phyloP scores from a whole-genome alignment of 2,113 vertebrate genomes.

The Gracilinanus agilis region DNA sequence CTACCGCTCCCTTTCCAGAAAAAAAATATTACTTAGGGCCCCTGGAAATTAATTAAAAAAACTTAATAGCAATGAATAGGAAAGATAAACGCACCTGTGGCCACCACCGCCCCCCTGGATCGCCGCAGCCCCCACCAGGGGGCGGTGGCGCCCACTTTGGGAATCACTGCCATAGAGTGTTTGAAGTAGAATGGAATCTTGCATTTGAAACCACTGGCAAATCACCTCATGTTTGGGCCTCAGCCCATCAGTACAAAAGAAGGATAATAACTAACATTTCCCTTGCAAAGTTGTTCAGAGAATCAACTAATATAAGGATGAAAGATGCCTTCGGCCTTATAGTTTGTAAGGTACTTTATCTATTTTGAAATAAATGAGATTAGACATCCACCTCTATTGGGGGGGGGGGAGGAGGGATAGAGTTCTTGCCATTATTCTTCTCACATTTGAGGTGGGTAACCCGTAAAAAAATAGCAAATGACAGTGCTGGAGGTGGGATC shows the following conservation, averaged over 20 bases:
- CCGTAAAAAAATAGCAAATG: neutral
- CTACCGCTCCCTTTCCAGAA: too few species aligned
- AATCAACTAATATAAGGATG: neutral
- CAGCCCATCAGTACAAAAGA: neutral
- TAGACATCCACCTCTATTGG: neutral
- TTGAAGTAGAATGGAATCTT: neutral
- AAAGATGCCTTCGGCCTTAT: neutral
- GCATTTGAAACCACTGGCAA: neutral
- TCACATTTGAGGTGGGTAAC: neutral
- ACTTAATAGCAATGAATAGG: too few species aligned
- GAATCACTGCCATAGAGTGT: too few species aligned
- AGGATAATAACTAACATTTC: neutral
- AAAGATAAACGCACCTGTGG: too few species aligned
- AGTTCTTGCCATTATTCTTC: neutral
- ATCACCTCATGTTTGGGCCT: neutral
- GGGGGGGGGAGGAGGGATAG: too few species aligned
- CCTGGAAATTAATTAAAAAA: too few species aligned
- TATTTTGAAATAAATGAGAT: too few species aligned
- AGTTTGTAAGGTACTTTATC: neutral
- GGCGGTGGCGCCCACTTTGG: too few species aligned
- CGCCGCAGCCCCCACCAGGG: too few species aligned
- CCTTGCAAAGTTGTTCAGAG: too few species aligned
- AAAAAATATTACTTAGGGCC: too few species aligned
- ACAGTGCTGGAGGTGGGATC: neutral
- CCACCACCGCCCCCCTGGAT: too few species aligned